Evolutionary conservation across 2,888 invertebrate species (phyloP).

Genomic region (Eudasyphora cyanicolor): DNA sequence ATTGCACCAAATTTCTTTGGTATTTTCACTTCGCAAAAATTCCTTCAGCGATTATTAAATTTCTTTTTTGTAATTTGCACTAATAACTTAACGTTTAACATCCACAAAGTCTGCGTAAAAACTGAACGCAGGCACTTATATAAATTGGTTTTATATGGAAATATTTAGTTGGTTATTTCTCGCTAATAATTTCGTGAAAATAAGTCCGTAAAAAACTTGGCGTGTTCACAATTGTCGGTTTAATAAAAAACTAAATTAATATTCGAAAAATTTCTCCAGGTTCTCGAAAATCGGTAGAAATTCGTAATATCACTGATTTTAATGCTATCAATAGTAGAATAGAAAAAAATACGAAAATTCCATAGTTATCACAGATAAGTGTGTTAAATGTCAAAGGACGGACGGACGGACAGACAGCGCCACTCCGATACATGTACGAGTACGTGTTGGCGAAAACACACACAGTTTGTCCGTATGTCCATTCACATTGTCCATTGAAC

Average conservation of each 20-base stretch:
- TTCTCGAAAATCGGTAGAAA: not conserved
- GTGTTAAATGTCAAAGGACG: constrained; percentile 27
- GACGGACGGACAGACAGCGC: not conserved
- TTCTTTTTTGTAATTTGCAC: not conserved
- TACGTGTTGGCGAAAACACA: too few relatives aligned
- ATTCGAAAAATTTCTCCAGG: not conserved
- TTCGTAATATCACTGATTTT: not conserved
- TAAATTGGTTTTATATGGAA: not conserved
- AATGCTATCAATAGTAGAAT: constrained; percentile 9
- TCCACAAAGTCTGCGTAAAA: not conserved
- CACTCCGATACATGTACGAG: constrained; percentile 37
- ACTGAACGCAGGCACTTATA: not conserved
- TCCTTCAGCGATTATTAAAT: not conserved
- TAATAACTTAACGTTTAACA: not conserved
- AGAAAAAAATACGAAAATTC: constrained; percentile 37
- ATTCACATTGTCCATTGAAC: not conserved
- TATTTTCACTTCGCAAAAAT: not conserved
- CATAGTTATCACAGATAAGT: constrained; percentile 5
- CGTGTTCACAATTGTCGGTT: not conserved
- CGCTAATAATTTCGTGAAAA: not conserved
- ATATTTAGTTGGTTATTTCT: not conserved
- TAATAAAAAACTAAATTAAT: not conserved
- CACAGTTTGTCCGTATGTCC: too few relatives aligned
- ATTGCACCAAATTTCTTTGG: not conserved
- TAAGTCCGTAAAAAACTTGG: not conserved